Base-by-base conservation (phyloP, 2,797 vertebrate species). In the Tapirus indicus region DNA sequence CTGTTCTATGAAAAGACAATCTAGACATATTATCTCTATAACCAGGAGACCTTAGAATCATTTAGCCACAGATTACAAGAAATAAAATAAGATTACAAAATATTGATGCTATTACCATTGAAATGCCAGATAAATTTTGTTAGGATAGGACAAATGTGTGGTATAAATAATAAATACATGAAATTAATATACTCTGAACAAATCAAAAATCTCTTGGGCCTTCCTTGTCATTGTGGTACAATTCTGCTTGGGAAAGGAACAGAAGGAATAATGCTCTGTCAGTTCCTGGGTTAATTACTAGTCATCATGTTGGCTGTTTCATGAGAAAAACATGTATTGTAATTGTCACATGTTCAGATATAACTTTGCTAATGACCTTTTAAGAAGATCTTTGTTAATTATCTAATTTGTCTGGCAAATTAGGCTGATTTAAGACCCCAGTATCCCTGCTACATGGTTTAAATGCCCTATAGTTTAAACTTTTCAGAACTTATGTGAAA, bases 381-480 rank as follows among this genome's bases (percentile, higher is more conserved):
- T 87, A 91, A 87, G 66, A 91, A 83, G 60, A 69, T 56, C 29
- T 47, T 88, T 78, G 64, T 77, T 97, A 97, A 96, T 94, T 90
- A 78, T 10, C 44, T 89, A 94, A 97, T 94, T 94, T 95, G 35
- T 84, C 87, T 90, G 27, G 84, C 21, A 96, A 93, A 97, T 92
- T 89, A 90, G 83, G 54, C 68, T 96, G 78, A 97, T 94, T 94
- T 95, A 97, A 82, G 75, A 74, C 12, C 29, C 10, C 71, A 92
- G 52, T 88, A 95, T 94, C 44, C 54, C 23, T 92, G 62, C 23
- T 58, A 38, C 25, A 21, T 27, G 16, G 49, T 47, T 25, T 77
- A 52, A 52, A 52, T 13, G 49, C 35, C 20, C 2, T 93, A 56
- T n/a, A 41, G 27, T 80, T 94, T 87, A 84, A 88, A 32, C 38